phyloP scores from a whole-genome alignment of 2,888 invertebrate genomes.

The Schrankia costaestrigalis region DNA sequence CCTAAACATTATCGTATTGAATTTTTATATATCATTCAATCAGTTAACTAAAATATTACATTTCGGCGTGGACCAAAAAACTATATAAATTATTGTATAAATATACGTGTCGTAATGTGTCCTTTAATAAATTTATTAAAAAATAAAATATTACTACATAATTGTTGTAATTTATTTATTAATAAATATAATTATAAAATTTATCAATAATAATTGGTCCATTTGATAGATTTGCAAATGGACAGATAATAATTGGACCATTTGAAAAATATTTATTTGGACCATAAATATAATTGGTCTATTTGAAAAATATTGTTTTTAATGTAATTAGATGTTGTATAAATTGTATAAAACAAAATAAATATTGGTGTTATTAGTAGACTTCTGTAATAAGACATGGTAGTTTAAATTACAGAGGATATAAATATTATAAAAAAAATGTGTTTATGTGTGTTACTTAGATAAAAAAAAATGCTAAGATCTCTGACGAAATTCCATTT shows the following conservation, averaged over 20 bases:
- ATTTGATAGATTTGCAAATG: too few species aligned
- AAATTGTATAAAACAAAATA: conserved; percentile 32
- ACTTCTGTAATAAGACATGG: conserved; percentile 6
- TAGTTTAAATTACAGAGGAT: background rate
- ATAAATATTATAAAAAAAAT: too few species aligned
- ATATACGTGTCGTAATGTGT: conserved; percentile 24
- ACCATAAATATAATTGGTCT: background rate
- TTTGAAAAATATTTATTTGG: background rate
- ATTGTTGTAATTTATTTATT: too few species aligned
- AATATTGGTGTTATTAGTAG: conserved; percentile 15
- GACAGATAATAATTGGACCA: too few species aligned
- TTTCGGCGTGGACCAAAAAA: conserved; percentile 44
- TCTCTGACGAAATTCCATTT: too few species aligned
- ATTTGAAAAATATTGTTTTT: conserved; percentile 1
- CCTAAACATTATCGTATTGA: conserved; percentile 18
- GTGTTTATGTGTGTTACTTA: too few species aligned
- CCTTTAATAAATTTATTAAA: conserved; percentile 11
- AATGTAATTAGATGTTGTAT: conserved; percentile 25
- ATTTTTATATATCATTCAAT: conserved; percentile 13
- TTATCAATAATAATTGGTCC: too few species aligned
- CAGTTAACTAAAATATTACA: conserved; percentile 17
- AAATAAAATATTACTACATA: too few species aligned
- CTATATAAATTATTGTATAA: conserved; percentile 18
- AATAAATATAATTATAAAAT: too few species aligned
- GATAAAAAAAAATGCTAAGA: too few species aligned